Evolutionary conservation across 2,113 vertebrate genomes (phyloP), one percentile per base, ranked within the genome.

Genomic region (Zonotrichia leucophrys): DNA sequence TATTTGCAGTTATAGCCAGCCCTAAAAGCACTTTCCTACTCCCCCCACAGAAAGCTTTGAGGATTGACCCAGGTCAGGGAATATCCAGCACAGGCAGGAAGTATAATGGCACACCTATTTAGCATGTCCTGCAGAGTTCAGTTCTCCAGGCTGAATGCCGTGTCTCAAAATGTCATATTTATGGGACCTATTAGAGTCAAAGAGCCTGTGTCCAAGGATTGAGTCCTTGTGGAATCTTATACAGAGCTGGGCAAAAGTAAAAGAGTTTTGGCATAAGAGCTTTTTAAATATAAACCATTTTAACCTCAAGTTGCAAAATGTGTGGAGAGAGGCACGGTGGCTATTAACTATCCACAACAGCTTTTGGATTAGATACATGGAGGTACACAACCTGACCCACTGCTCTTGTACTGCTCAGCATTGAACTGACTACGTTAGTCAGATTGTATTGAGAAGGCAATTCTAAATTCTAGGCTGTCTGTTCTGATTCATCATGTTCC

Each of bases 51-150:
- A 41, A 66, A 60, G 6, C 7, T 41, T 15, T 50, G 22, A 70
- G 17, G 5, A 35, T 81, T 73, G 56, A 42, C 5, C 6, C 11
- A 56, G 22, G 30, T 2, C 13, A 55, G 11, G 10, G 5, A 73
- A 39, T 39, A 59, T 24, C 23, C 1, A 0, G 13, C 44, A 30
- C 11, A 47, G 4, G 10, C 4, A 5, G 11, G 16, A 67, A 12
- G 50, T 20, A 37, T 59, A 64, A 63, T 37, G 12, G 0, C 23
- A n/a, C 28, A 37, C 2, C 5, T 75, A 6, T 37, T 42, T 19
- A 4, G 1, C 25, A 42, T n/a, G 7, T 2, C 4, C 5, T 4
- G 2, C 5, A 30, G 4, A 10, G 7, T 52, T 80, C 42, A 39
- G 0, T 20, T 63, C 4, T 39, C 10, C 5, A 6, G 19, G 10